Evolutionary conservation across 2,888 invertebrate genomes (phyloP).

Genomic region (Melinaea menophilus): DNA sequence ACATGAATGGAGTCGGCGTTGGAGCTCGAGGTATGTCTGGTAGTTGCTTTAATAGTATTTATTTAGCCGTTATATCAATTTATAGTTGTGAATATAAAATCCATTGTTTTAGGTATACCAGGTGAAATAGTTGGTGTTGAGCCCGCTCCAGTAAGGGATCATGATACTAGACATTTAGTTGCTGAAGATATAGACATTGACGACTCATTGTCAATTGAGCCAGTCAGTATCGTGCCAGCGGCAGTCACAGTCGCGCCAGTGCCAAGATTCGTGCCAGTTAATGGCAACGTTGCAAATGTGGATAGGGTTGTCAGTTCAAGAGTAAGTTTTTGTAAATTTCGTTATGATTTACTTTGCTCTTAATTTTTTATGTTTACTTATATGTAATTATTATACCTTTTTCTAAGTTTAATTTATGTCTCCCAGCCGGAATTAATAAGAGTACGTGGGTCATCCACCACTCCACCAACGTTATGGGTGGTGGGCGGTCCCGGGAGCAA

Average conservation of each 20-base stretch:
- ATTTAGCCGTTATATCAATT: no score
- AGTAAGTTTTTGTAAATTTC: constrained; percentile 37
- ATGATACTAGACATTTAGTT: constrained; percentile 29
- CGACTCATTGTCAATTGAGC: constrained; percentile 25
- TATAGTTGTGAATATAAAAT: no score
- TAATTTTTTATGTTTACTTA: background rate
- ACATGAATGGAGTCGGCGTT: constrained; percentile 77
- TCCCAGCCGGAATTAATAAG: constrained; percentile 58
- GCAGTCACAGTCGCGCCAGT: constrained; percentile 16
- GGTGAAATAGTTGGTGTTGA: constrained; percentile 80
- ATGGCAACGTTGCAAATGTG: constrained; percentile 39
- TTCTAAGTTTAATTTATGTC: background rate
- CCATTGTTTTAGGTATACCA: constrained; percentile 59
- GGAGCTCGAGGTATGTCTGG: constrained; percentile 70
- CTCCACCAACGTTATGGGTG: constrained; percentile 75
- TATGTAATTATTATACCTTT: no score
- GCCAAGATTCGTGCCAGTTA: constrained; percentile 32
- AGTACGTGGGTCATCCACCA: constrained; percentile 52
- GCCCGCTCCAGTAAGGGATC: constrained; percentile 62
- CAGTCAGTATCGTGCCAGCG: constrained; percentile 13
- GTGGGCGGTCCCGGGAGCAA: constrained; percentile 95
- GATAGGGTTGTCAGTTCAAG: constrained; percentile 49
- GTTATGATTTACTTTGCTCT: background rate
- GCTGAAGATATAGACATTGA: constrained; percentile 31
- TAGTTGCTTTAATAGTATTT: no score